These are phyloP conservation scores for Cyprinus carpio DNA, from an alignment of 2,113 vertebrate genomes.

Conservation along the genomic window DNA sequence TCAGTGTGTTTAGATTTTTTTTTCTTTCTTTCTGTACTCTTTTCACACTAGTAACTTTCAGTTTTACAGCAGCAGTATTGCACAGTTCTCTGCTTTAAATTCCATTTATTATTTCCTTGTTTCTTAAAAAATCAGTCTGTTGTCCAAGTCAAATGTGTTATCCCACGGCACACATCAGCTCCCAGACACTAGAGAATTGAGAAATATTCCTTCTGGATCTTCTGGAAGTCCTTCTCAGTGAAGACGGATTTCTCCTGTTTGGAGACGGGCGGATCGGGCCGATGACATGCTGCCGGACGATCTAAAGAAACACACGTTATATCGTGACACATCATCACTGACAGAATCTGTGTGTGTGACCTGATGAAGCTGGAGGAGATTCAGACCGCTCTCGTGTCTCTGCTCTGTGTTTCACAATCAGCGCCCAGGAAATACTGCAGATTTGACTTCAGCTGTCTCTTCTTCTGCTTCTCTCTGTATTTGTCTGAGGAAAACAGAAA, in stretches of 20 bases:
- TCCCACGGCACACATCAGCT: neutral
- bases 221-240: slow-evolving; percentile 76
- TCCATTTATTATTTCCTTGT: neutral
- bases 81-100: neutral
- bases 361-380: neutral
- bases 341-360: too few species aligned
- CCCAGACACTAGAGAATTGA: neutral
- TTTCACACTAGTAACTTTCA: too few species aligned
- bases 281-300: slow-evolving; percentile 51
- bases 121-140: neutral
- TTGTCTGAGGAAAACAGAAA: slow-evolving; percentile 66
- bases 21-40: neutral
- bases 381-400: slow-evolving; percentile 66
- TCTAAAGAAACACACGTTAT: too few species aligned
- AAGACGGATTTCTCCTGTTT: slow-evolving; percentile 69
- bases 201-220: slow-evolving; percentile 79
- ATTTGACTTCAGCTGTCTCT: slow-evolving; percentile 68
- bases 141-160: neutral
- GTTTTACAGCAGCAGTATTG: neutral
- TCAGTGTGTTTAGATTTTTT: too few species aligned
- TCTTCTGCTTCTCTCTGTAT: slow-evolving; percentile 71
- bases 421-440: slow-evolving; percentile 69
- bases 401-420: slow-evolving; percentile 47
- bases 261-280: neutral
- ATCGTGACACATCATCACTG: too few species aligned